Evolutionary conservation across 2,113 vertebrate species (phyloP).

Genomic region (Polypterus bichir): DNA sequence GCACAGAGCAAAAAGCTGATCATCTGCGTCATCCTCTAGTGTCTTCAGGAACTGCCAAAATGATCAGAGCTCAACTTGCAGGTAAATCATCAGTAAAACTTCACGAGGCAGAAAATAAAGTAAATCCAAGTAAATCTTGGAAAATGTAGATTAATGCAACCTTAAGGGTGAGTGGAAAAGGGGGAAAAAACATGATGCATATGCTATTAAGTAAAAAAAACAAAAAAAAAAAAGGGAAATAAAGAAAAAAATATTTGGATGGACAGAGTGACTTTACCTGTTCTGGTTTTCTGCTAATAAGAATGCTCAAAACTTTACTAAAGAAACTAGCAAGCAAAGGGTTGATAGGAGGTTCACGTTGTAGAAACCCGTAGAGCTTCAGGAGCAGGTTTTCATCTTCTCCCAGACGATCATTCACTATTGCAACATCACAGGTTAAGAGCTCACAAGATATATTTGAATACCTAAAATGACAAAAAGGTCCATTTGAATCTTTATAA

Average conservation of each 20-base stretch:
- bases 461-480: slow-evolving; percentile 49
- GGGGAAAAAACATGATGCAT: too few species aligned
- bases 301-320: slow-evolving; percentile 96
- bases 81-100: too few species aligned
- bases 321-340: slow-evolving; percentile 95
- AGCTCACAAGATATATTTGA: slow-evolving; percentile 97
- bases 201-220: neutral
- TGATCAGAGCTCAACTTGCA: too few species aligned
- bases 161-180: too few species aligned
- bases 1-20: too few species aligned
- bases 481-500: too few species aligned
- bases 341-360: slow-evolving; percentile 83
- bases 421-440: slow-evolving; percentile 88
- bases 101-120: too few species aligned
- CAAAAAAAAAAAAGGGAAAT: neutral
- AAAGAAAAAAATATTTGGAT: neutral
- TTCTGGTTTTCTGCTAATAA: slow-evolving; percentile 95
- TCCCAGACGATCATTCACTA: slow-evolving; percentile 88
- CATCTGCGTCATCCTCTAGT: too few species aligned
- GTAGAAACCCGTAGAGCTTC: slow-evolving; percentile 86
- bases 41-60: too few species aligned
- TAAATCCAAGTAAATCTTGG: too few species aligned
- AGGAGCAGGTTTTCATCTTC: slow-evolving; percentile 86
- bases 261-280: slow-evolving; percentile 53
- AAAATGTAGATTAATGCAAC: too few species aligned